phyloP scores from a whole-genome alignment of 2,888 invertebrate genomes.

The Aleiodes alternator region DNA sequence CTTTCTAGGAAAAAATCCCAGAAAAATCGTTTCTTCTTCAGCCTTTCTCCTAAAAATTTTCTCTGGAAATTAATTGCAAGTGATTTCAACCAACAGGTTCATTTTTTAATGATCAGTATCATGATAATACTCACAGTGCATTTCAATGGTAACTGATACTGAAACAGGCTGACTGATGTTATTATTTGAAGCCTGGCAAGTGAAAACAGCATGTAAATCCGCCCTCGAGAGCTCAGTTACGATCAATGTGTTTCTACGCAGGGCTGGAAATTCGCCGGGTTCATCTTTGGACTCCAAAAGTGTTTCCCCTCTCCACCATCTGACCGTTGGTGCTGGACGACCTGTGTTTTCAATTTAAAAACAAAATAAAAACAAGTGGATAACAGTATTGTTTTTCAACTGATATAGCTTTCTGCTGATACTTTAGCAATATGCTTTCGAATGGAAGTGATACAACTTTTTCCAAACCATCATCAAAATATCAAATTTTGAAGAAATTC shows the following conservation, averaged over 20 bases:
- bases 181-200: slow-evolving; percentile 87
- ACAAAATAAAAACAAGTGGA: no score
- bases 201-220: slow-evolving; percentile 85
- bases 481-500: no score
- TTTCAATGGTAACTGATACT: slow-evolving; percentile 84
- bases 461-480: no score
- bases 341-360: slow-evolving; percentile 77
- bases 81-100: no score
- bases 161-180: slow-evolving; percentile 83
- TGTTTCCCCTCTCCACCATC: slow-evolving; percentile 85
- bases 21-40: no score
- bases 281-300: slow-evolving; percentile 80
- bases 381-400: no score
- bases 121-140: slow-evolving; percentile 81
- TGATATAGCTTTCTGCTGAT: no score
- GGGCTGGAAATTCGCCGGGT: slow-evolving; percentile 75
- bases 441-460: no score
- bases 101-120: background rate
- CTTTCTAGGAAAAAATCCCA: no score
- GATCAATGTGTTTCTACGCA: slow-evolving; percentile 80
- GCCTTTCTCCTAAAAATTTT: no score
- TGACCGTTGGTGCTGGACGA: slow-evolving; percentile 83
- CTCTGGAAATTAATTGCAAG: no score
- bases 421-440: no score
- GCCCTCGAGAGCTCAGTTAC: slow-evolving; percentile 81